Percentiles rank a stretch among this genome's conserved stretches.
These are phyloP conservation scores for Drosophila orena DNA, from an alignment of 1,140 invertebrate species.

Conservation along the genomic window DNA sequence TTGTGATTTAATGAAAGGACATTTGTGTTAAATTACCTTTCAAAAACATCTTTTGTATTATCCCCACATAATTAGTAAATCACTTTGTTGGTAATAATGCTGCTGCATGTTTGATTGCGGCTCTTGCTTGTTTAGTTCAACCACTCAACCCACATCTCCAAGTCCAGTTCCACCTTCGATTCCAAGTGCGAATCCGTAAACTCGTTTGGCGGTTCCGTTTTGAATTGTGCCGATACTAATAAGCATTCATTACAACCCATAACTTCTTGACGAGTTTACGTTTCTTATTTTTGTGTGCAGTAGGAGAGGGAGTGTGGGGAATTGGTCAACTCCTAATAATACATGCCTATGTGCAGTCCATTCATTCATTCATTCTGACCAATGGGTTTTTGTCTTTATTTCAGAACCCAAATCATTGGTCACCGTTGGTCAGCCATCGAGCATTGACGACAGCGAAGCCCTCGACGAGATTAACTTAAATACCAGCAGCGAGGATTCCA, in stretches of 20 bases:
- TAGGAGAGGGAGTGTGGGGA: constrained; percentile 6
- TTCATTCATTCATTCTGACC: too few species aligned
- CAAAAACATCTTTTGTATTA: too few species aligned
- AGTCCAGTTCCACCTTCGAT: constrained; percentile 9
- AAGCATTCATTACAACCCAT: constrained; percentile 52
- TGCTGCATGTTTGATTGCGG: background rate
- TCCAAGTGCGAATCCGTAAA: constrained; percentile 22
- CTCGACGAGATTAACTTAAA: constrained; percentile 84
- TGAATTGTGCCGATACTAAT: constrained; percentile 49
- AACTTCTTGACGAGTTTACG: constrained; percentile 17
- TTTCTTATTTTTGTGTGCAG: constrained; percentile 10
- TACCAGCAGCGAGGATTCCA: constrained; percentile 62
- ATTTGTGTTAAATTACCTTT: too few species aligned
- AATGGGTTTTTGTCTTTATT: constrained; percentile 6
- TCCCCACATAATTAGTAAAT: background rate
- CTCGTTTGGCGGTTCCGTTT: constrained; percentile 55
- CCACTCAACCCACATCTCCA: background rate
- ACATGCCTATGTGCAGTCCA: constrained; percentile 12
- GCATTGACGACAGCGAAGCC: constrained; percentile 74
- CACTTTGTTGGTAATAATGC: background rate
- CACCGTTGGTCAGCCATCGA: constrained; percentile 74
- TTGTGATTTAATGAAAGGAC: background rate
- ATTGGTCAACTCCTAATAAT: background rate
- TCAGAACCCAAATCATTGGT: constrained; percentile 78
- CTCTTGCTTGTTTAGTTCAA: background rate